Base-by-base conservation (phyloP, 2,113 vertebrate genomes). In the Dendrocopos noguchii region DNA sequence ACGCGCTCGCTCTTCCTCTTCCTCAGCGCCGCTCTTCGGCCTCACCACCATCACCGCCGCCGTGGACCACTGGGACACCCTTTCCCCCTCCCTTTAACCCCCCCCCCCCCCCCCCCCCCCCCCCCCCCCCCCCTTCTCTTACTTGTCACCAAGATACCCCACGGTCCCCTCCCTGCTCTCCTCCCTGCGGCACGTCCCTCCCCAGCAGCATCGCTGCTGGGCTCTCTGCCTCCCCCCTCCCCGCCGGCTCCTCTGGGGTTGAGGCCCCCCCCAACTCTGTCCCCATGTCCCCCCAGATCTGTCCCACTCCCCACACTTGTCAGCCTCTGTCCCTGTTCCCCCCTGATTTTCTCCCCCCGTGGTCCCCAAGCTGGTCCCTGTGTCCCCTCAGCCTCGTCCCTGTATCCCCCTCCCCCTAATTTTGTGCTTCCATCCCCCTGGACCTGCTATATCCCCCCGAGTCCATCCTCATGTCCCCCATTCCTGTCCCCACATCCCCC, bases 311-410 rank as follows among this genome's bases (percentile, higher is more conserved):
- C 15, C 28, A 46, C 17, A 46, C 44, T 46, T 46, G 44, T 46
- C 44, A 46, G 17, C 44, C 28, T 56, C 7, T 14, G 1, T 14
- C 28, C 29, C 7, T 14, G 1, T 14, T 2, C 12, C n/a, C 16
- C 21, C 22, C n/a, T 20, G 4, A 6, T 6, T 52, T 22, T 39
- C 25, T 33, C 7, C 7, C 50, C 65, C 39, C 39, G 36, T 6
- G 13, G 29, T 55, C 59, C 27, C 72, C 44, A 25, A 39, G 10
- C 7, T 11, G 24, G 15, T 15, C 34, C 13, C 29, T 18, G 1
- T 25, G 6, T 18, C 20, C 55, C 50, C 17, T 29, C 56, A 56
- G 4, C 55, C 9, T 12, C 22, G 12, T 14, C 46, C 28, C 33
- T 22, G 1, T 24, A 5, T 14, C 25, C 63, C 60, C 16, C 24